phyloP scores from a whole-genome alignment of 2,888 invertebrate genomes.

The Tachina grossa region DNA sequence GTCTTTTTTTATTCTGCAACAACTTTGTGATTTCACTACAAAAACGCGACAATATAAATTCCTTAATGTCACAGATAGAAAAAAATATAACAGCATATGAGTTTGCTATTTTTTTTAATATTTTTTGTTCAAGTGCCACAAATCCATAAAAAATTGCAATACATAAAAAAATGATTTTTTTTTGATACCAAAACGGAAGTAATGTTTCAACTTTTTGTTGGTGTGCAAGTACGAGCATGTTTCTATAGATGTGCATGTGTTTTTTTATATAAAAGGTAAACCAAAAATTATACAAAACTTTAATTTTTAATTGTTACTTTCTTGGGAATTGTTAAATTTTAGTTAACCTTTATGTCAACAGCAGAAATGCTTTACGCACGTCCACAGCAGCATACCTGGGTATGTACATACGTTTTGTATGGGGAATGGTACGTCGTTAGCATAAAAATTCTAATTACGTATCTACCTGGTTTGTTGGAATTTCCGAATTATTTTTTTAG shows the following conservation, averaged over 20 bases:
- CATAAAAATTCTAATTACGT: too few species aligned
- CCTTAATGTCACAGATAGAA: constrained; percentile 16
- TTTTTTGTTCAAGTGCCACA: constrained; percentile 29
- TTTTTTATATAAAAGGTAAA: background rate
- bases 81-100: constrained; percentile 33
- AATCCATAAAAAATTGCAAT: constrained; percentile 51
- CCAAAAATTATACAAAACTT: too few species aligned
- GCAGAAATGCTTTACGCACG: too few species aligned
- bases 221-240: constrained; percentile 4
- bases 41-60: constrained; percentile 64
- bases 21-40: constrained; percentile 29
- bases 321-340: too few species aligned
- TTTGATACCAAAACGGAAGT: constrained; percentile 56
- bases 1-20: background rate
- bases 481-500: too few species aligned
- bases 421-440: too few species aligned
- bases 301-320: too few species aligned
- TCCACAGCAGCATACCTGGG: too few species aligned
- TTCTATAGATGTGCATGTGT: background rate
- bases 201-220: constrained; percentile 50
- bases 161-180: constrained; percentile 12
- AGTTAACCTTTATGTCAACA: too few species aligned
- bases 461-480: too few species aligned
- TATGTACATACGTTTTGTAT: too few species aligned
- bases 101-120: constrained; percentile 1